A percentile compares a stretch with the other conserved stretches of the same genome.
phyloP scores from a whole-genome alignment of 2,113 vertebrate genomes.

The Actinemys pallida region DNA sequence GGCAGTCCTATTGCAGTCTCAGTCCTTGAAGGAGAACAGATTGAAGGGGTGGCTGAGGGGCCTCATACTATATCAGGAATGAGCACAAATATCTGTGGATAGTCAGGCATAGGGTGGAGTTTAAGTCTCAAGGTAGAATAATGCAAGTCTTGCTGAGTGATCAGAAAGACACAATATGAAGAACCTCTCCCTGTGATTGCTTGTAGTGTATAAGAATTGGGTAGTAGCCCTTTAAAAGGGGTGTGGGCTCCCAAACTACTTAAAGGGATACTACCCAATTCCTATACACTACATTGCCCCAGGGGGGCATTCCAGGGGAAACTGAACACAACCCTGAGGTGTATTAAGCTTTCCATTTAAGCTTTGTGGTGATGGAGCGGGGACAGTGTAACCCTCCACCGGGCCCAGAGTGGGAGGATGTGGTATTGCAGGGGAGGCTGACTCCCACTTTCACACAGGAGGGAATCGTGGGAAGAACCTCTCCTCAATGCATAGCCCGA shows the following conservation, averaged over 20 bases:
- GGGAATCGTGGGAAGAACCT: too few relatives aligned
- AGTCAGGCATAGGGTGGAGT: not conserved
- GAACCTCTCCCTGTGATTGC: accelerated
- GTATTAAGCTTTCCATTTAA: too few relatives aligned
- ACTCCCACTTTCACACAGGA: too few relatives aligned
- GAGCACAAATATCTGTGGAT: not conserved
- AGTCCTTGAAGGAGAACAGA: not conserved
- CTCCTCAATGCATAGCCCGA: too few relatives aligned
- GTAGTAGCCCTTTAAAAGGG: not conserved
- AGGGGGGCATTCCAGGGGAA: too few relatives aligned
- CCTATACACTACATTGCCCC: not conserved
- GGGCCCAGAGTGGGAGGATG: too few relatives aligned
- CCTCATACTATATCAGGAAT: too few relatives aligned
- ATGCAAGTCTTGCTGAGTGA: not conserved
- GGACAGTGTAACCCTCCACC: too few relatives aligned
- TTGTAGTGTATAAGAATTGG: not conserved
- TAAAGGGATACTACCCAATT: not conserved
- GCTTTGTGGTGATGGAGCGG: too few relatives aligned
- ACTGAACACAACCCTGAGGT: too few relatives aligned
- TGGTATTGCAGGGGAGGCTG: too few relatives aligned
- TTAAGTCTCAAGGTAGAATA: not conserved
- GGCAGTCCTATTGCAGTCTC: not conserved
- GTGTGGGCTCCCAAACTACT: not conserved
- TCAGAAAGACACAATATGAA: not conserved
- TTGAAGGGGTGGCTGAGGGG: not conserved